A percentile compares a stretch with the other conserved stretches of the same genome.
Conservation (phyloP, 37 sponge, comb jelly and placozoan genomes). For the Geodia barretti region DNA sequence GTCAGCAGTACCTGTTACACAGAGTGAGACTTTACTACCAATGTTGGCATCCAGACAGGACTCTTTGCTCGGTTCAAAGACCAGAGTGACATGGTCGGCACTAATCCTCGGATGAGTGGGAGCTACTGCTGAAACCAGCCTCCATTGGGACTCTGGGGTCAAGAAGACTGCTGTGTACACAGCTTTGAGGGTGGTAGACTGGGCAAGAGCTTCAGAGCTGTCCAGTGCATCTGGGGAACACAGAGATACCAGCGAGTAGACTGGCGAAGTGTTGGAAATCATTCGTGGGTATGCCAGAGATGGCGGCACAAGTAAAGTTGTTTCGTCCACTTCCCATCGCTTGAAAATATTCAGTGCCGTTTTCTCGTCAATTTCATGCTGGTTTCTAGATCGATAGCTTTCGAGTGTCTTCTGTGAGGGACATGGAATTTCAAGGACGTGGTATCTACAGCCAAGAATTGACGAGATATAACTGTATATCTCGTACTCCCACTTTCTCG, state of each 20-base stretch:
- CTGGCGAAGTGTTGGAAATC: neutral
- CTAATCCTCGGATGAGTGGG: conserved; percentile 48
- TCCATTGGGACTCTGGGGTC: conserved; percentile 51
- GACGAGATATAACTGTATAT: conserved; percentile 57
- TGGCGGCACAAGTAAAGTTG: conserved; percentile 64
- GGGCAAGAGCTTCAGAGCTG: neutral
- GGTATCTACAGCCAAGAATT: conserved; percentile 31
- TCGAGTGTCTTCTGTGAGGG: conserved; percentile 21
- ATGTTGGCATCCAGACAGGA: conserved; percentile 20
- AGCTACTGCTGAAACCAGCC: conserved; percentile 35
- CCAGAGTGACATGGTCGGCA: conserved; percentile 74
- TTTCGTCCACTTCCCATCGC: conserved; percentile 72
- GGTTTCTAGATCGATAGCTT: conserved; percentile 48
- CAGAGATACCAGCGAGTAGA: conserved; percentile 33
- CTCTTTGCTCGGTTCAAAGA: conserved; percentile 47
- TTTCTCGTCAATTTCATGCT: conserved; percentile 51
- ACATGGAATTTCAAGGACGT: conserved; percentile 75
- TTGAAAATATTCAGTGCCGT: conserved; percentile 31
- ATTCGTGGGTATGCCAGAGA: conserved; percentile 36
- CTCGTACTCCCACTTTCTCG: conserved; percentile 78
- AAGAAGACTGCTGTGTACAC: conserved; percentile 76
- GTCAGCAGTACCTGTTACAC: conserved; percentile 52
- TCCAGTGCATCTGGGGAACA: conserved; percentile 19
- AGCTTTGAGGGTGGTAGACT: neutral
- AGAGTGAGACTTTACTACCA: conserved; percentile 53